A percentile compares a stretch with the other conserved stretches of the same genome.
phyloP scores from a whole-genome alignment of 2,113 vertebrate genomes.

The Prietella phreatophila region DNA sequence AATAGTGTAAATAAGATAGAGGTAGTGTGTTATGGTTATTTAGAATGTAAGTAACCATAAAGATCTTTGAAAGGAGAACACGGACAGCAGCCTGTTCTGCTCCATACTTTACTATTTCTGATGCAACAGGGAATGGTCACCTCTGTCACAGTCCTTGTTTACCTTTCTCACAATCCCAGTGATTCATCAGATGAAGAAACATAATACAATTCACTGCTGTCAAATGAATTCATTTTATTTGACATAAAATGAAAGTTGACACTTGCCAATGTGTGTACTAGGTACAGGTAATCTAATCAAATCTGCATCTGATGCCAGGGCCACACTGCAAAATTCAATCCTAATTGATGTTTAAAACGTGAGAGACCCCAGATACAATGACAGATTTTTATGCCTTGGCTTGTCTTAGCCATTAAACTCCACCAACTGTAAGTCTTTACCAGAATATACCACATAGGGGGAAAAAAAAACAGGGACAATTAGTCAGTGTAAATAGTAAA shows the following conservation, averaged over 20 bases:
- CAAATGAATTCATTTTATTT: neutral
- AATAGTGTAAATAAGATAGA: neutral
- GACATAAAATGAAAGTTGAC: neutral
- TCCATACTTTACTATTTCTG: conserved; percentile 59
- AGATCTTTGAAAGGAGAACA: neutral
- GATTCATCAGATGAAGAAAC: neutral
- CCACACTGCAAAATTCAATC: neutral
- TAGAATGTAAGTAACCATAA: neutral
- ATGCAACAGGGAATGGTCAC: conserved; percentile 53
- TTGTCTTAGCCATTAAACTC: neutral
- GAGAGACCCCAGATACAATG: neutral
- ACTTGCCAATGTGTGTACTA: neutral
- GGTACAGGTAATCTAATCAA: conserved; percentile 40
- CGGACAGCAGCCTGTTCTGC: conserved; percentile 27
- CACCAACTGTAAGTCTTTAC: neutral
- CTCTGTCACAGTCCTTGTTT: conserved; percentile 60
- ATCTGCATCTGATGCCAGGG: neutral
- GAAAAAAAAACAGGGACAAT: neutral
- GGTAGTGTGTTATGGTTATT: neutral
- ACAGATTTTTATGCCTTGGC: neutral
- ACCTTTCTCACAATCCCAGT: conserved; percentile 8
- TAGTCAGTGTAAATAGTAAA: neutral
- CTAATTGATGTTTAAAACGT: neutral
- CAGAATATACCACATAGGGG: neutral
- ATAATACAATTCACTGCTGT: neutral